Percentiles rank a stretch among this genome's conserved stretches.
Conservation (phyloP, 2,888 invertebrate species). For the Macrophya annulata region DNA sequence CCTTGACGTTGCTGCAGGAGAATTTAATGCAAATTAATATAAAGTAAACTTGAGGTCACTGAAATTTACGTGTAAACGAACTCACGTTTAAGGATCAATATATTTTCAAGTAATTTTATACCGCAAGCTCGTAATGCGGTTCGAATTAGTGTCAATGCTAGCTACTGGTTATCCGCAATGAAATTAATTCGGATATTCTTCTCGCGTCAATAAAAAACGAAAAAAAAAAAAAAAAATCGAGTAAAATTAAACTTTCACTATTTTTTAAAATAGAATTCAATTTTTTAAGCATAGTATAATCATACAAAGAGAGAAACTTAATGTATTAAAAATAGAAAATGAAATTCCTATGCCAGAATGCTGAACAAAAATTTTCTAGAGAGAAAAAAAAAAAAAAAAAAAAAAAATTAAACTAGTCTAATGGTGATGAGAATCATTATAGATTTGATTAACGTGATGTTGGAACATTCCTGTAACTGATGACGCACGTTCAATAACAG, state of each 20-base stretch:
- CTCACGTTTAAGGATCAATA: too few relatives aligned
- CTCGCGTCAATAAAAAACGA: background rate
- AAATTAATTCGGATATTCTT: background rate
- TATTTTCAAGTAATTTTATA: background rate
- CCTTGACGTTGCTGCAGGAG: constrained; percentile 18
- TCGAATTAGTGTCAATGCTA: background rate
- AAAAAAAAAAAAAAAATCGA: background rate
- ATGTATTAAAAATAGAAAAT: background rate
- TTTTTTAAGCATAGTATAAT: background rate
- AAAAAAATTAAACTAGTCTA: background rate
- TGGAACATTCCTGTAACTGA: constrained; percentile 24
- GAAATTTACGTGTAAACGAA: background rate
- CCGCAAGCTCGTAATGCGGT: background rate
- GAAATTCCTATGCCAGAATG: background rate
- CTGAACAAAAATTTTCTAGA: background rate
- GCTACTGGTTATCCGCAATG: constrained; percentile 1
- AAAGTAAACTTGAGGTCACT: constrained; percentile 16
- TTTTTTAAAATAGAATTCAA: background rate
- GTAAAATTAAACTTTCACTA: background rate
- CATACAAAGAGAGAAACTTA: background rate
- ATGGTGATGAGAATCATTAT: background rate
- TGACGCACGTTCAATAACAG: constrained; percentile 28
- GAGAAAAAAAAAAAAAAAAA: background rate
- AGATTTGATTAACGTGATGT: background rate
- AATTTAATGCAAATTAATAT: constrained; percentile 8